A percentile compares a stretch with the other conserved stretches of the same genome.
Conservation (phyloP, 2,888 invertebrate genomes). For the Melikaiella ostensackeni region DNA sequence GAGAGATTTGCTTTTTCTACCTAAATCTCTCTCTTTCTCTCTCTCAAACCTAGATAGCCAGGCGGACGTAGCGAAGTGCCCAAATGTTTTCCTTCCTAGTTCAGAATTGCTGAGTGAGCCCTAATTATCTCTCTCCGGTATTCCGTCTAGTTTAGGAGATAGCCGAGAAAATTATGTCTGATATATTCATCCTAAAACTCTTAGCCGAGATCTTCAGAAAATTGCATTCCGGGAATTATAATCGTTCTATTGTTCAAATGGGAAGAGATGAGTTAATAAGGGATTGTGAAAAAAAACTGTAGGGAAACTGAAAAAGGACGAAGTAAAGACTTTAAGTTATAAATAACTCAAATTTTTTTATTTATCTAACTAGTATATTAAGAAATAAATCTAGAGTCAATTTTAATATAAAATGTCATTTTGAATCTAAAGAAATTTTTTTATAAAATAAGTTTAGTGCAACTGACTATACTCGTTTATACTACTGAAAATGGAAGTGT, state of each 20-base stretch:
- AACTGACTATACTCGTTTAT: not conserved
- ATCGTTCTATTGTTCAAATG: not conserved
- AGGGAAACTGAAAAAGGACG: not conserved
- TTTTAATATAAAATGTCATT: not conserved
- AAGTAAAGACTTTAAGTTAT: not conserved
- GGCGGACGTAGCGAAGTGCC: conserved; percentile 20
- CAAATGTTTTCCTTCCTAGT: conserved; percentile 36
- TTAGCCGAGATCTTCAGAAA: not conserved
- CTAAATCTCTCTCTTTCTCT: not conserved
- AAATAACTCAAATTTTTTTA: not conserved
- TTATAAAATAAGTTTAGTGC: not conserved
- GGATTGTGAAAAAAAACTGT: not conserved
- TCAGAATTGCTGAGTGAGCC: conserved; percentile 32
- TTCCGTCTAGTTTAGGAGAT: conserved; percentile 11
- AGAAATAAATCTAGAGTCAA: not conserved
- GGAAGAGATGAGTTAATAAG: not conserved
- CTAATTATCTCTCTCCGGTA: conserved; percentile 18
- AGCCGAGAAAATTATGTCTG: conserved; percentile 8
- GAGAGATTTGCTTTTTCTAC: conserved; percentile 3
- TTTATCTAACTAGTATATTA: not conserved
- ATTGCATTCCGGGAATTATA: not conserved
- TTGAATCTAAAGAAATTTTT: not conserved
- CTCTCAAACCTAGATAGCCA: not conserved
- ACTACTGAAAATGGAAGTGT: not conserved
- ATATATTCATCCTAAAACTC: conserved; percentile 20